Base-by-base conservation (phyloP, 2,888 invertebrate species). In the Gortyna flavago region DNA sequence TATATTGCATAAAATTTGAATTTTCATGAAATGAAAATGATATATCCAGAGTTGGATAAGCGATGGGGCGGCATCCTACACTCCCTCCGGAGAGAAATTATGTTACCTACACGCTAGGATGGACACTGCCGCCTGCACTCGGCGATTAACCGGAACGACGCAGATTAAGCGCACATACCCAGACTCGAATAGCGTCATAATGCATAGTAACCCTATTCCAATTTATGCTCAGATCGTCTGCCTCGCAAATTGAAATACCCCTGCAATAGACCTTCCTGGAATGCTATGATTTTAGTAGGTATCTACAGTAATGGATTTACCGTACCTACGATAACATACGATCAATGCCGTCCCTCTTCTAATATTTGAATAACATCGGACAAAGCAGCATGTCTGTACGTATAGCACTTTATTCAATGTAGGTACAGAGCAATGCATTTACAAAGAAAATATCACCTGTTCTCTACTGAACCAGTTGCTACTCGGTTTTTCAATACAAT, bases 81-180 rank as follows among this genome's bases (percentile, higher is more conserved):
- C 83, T 84, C 84, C 84, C 79, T 77, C 70, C 77, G 65, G 79
- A 79, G 79, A 80, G 84, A 87, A 87, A 90, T 87, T 84, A 85
- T 79, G 84, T 90, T 89, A n/a, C n/a, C n/a, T n/a, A 83, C 79
- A 85, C 87, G 88, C 76, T 80, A 81, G 70, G 73, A 75, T 84
- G 87, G 83, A 84, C 87, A 85, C 80, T 75, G 80, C 75, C 62
- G 87, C 80, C 81, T 83, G 82, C 83, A 83, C 81, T 76, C 78
- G 64, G 66, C 83, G 83, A 88, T 85, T 87, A 89, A 79, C 79
- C 74, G 73, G 80, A 79, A 83, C 79, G 81, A 74, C 70, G 72
- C 67, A 82, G 79, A 87, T 88, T 75, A 77, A 80, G 72, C 82
- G 61, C 68, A 72, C 68, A 74, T 75, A 74, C 70, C 16, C 59